Conservation (phyloP, 2,888 invertebrate species). For the Thumatha senex region DNA sequence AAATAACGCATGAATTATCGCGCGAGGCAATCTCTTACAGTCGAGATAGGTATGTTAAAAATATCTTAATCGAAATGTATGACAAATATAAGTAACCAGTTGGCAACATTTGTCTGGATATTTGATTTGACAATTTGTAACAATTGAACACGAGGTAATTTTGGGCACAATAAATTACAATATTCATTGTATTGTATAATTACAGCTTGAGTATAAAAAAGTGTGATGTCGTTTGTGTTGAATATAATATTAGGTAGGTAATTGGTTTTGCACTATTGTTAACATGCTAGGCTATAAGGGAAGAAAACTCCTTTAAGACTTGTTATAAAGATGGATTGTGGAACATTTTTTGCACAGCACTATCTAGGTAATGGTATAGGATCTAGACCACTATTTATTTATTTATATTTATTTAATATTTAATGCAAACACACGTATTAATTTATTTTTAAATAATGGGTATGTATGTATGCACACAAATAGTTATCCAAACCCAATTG, state of each 20-base stretch:
- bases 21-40: no score
- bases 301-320: no score
- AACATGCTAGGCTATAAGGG: no score
- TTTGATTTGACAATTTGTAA: slow-evolving; percentile 1
- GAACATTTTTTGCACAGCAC: neutral
- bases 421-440: no score
- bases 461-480: no score
- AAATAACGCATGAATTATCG: no score
- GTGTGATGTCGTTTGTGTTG: neutral
- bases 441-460: no score
- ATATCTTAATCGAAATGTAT: neutral
- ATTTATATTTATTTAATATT: no score
- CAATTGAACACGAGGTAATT: slow-evolving; percentile 7
- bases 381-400: neutral
- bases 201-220: neutral
- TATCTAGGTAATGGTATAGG: neutral
- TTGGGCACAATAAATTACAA: slow-evolving; percentile 7
- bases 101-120: neutral
- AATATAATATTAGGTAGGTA: no score
- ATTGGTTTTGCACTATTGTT: neutral
- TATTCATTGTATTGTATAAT: slow-evolving; percentile 4
- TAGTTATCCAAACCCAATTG: no score
- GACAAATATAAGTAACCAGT: neutral
- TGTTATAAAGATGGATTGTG: no score
- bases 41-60: neutral